Evolutionary conservation across 2,888 invertebrate species (phyloP).

Genomic region (Philhelius pedissequus): DNA sequence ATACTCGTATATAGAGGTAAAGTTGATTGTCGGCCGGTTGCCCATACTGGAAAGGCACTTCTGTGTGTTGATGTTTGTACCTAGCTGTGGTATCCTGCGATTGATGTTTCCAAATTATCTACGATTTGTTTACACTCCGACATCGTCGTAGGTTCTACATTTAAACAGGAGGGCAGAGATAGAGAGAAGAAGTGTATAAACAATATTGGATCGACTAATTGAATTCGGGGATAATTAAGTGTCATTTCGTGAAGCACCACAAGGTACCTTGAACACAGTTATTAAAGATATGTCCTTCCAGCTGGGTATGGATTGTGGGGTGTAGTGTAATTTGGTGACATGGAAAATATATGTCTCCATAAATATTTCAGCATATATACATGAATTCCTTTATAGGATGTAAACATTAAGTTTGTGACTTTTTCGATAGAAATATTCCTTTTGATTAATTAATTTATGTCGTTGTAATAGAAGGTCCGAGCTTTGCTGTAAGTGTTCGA

Average conservation of each 20-base stretch:
- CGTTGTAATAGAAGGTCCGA: no score
- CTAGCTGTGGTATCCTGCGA: conserved; percentile 35
- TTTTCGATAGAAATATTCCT: no score
- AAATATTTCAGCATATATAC: no score
- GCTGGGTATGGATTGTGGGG: neutral
- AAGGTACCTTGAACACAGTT: neutral
- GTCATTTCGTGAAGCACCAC: conserved; percentile 38
- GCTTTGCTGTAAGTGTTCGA: no score
- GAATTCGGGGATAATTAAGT: conserved; percentile 66
- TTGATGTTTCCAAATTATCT: conserved; percentile 60
- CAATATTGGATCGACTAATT: conserved; percentile 52
- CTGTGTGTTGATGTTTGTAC: neutral
- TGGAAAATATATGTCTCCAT: neutral
- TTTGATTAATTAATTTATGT: no score
- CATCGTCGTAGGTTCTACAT: neutral
- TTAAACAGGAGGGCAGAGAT: neutral
- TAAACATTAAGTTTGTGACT: no score
- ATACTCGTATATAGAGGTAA: neutral
- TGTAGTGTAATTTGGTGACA: neutral
- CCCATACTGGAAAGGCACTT: neutral
- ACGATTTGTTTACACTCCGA: conserved; percentile 57
- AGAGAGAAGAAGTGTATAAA: conserved; percentile 26
- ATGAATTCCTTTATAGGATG: no score
- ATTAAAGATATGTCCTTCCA: neutral
- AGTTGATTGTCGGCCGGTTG: neutral